phyloP scores from a whole-genome alignment of 2,888 invertebrate genomes.

The Drosophila infuscata region DNA sequence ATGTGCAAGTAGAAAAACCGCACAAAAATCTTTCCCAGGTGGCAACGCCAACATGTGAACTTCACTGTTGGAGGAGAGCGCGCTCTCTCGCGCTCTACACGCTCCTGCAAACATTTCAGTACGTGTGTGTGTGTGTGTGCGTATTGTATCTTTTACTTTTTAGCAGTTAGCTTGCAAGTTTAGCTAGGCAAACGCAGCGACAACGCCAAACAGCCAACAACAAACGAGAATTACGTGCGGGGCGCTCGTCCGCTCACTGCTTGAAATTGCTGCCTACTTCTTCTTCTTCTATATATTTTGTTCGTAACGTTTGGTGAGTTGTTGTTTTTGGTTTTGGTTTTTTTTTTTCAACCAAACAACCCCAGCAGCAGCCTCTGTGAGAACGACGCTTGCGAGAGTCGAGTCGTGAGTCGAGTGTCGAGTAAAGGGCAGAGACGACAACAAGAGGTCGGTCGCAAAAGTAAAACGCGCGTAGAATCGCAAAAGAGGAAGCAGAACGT shows the following conservation, averaged over 20 bases:
- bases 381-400: slow-evolving; percentile 9
- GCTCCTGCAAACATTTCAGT: slow-evolving; percentile 72
- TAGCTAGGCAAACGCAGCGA: slow-evolving; percentile 62
- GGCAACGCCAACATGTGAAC: slow-evolving; percentile 53
- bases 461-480: slow-evolving; percentile 68
- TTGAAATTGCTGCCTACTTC: slow-evolving; percentile 30
- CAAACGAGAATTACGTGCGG: slow-evolving; percentile 62
- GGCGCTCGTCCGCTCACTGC: slow-evolving; percentile 54
- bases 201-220: slow-evolving; percentile 71
- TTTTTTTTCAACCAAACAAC: slow-evolving; percentile 42
- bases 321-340: slow-evolving; percentile 31
- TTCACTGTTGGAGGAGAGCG: slow-evolving; percentile 46
- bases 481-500: slow-evolving; percentile 50
- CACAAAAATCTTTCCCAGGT: slow-evolving; percentile 20
- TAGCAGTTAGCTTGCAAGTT: slow-evolving; percentile 71
- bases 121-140: slow-evolving; percentile 32
- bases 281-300: slow-evolving; percentile 13
- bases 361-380: slow-evolving; percentile 33
- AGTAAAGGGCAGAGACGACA: slow-evolving; percentile 40
- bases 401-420: slow-evolving; percentile 30
- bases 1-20: slow-evolving; percentile 7
- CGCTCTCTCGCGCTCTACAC: slow-evolving; percentile 30
- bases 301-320: slow-evolving; percentile 28
- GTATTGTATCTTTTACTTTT: slow-evolving; percentile 77
- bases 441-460: slow-evolving; percentile 51